Percentiles rank a stretch among this genome's conserved stretches.
These are phyloP conservation scores for Dermatemys mawii DNA, from an alignment of 2,113 vertebrate genomes.

Conservation along the genomic window DNA sequence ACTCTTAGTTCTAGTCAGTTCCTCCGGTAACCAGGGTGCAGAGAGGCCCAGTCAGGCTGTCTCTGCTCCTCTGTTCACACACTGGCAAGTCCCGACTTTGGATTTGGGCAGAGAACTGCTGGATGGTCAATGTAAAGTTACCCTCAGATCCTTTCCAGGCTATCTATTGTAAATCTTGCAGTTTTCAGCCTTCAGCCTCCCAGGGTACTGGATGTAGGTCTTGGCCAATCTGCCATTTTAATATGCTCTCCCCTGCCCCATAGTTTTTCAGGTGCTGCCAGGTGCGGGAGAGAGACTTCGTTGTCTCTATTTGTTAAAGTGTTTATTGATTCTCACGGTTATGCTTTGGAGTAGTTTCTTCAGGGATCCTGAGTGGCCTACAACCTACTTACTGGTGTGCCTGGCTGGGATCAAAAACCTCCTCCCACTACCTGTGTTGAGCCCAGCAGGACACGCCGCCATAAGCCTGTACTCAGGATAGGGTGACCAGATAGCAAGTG, in stretches of 20 bases:
- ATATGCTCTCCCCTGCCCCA: background rate
- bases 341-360: background rate
- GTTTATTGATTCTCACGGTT: background rate
- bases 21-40: background rate
- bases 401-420: background rate
- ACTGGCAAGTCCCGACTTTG: background rate
- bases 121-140: background rate
- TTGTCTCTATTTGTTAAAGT: background rate
- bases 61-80: background rate
- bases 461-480: background rate
- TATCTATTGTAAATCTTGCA: background rate
- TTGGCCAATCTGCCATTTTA: rapidly evolving
- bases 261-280: background rate
- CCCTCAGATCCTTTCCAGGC: background rate
- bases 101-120: background rate
- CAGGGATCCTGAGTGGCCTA: background rate
- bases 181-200: background rate
- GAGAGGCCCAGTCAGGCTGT: background rate
- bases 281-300: rapidly evolving
- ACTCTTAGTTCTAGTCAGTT: background rate
- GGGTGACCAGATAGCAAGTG: no score
- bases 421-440: background rate
- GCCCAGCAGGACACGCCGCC: no score
- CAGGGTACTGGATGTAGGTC: background rate
- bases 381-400: background rate